Evolutionary conservation across 1,140 invertebrate species (phyloP), one percentile per base, ranked within the genome.

Genomic region (Trissolcus basalis): DNA sequence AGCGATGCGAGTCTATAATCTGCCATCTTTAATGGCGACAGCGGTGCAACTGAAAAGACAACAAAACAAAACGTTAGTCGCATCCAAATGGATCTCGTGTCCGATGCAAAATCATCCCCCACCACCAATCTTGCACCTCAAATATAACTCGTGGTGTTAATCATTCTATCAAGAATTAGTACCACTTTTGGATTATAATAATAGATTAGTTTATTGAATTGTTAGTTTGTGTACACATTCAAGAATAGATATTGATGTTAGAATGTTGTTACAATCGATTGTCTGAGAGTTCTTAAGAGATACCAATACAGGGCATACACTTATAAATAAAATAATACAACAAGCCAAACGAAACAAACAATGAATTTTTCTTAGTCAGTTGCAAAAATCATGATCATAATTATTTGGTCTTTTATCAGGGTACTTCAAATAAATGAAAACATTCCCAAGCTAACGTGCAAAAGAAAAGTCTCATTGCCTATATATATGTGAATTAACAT

Each of bases 1-100:
- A 91, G 83, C 13, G 91, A 92, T 61, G 89, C 89, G 78, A 90
- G 88, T 75, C 91, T 89, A 81, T 89, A 91, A 80, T 90, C 87
- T 44, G 91, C 90, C 87, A 93, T 92, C 89, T 92, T 93, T 58
- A 91, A 90, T 65, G 92, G 92, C 63, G 92, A 93, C 70, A 93
- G 86, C 27, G 92, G 92, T 77, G 92, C 92, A 86, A 92, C 92
- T 93, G 91, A 67, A 90, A 86, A 78, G 44, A 82, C 80, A 77
- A 72, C 35, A 58, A 54, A 83, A 65, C 56, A 74, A 61, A 58
- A 45, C 13, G n/a, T 77, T 71, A 55, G 39, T 53, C 16, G 8
- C 9, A 11, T 48, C 6, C 4, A 48, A 8, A 48, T 8, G 4
- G 16, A 48, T 19, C n/a, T 39, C 9, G 5, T 47, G 39, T 43